phyloP scores from a whole-genome alignment of 2,888 invertebrate genomes.

The Calameuta idolon region DNA sequence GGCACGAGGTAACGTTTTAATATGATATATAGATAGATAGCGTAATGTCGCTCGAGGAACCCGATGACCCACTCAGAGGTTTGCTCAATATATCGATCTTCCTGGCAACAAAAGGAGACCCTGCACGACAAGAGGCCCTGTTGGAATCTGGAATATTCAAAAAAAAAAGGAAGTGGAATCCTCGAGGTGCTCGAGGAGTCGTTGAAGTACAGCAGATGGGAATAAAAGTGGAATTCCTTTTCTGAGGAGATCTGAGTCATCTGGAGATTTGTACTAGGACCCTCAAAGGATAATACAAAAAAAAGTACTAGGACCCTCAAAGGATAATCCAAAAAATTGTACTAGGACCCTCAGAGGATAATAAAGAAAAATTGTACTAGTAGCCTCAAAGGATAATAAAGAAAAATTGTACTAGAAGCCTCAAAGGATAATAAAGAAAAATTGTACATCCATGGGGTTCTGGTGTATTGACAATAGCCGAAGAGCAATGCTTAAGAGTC shows the following conservation, averaged over 20 bases:
- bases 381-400: too few species aligned
- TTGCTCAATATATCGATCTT: conserved; percentile 61
- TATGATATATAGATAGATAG: background rate
- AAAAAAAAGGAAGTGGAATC: background rate
- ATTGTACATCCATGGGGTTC: background rate
- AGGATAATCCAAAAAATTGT: background rate
- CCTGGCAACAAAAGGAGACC: conserved; percentile 36
- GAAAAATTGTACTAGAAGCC: background rate
- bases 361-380: background rate
- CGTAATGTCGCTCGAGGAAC: background rate
- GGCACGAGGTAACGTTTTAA: background rate
- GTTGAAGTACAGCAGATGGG: background rate
- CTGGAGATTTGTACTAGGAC: background rate
- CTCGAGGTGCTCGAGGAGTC: background rate
- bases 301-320: background rate
- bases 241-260: background rate
- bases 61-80: conserved; percentile 43
- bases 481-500: background rate
- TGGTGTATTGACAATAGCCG: background rate
- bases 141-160: background rate
- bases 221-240: background rate
- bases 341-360: background rate
- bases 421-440: background rate
- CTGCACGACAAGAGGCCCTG: background rate
- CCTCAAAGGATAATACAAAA: too few species aligned